Base-by-base conservation (phyloP, 2,888 invertebrate species). In the Leptopterna dolabrata region DNA sequence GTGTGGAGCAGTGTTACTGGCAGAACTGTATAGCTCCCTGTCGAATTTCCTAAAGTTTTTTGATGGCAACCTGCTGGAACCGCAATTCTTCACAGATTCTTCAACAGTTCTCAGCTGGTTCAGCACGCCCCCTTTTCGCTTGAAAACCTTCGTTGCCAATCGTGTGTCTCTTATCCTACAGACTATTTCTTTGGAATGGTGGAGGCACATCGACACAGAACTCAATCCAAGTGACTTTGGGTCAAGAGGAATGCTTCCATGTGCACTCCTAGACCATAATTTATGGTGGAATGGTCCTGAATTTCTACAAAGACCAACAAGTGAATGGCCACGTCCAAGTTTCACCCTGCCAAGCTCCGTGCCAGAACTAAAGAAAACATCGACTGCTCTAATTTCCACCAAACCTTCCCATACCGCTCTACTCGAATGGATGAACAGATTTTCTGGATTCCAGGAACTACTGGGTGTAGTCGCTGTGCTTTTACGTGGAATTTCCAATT, bases 141-240 rank as follows among this genome's bases (percentile, higher is more conserved):
- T 89, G 81, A 88, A 89, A 78, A 89, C 89, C 4, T 90, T 89
- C 85, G 89, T 90, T 9, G 90, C 90, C 0, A 91, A 91, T 88
- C 87, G 91, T 70, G 90, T 91, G 7, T 88, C 90, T 0, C 83
- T 90, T 82, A 91, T 91, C 30, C 90, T 91, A 85, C 89, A 90
- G 13, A 29, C 87, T 11, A 88, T 90, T n/a, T 88, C 90, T 14
- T 27, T 76, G 16, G 81, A 76, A 6, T 84, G 86, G 27, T 91
- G 91, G 91, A 63, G 81, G 41, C 90, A 91, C 73, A 90, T 91
- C 0, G 78, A 87, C 19, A 89, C 90, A 7, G 80, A 84, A 19
- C 82, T 88, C 9, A 91, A 91, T 83, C 90, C 91, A 0, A 91
- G 91, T 11, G 91, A 91, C 88, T 88, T 90, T 24, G 88, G 90